phyloP scores from a whole-genome alignment of 2,113 vertebrate genomes.

The Drymodes brunneopygia region DNA sequence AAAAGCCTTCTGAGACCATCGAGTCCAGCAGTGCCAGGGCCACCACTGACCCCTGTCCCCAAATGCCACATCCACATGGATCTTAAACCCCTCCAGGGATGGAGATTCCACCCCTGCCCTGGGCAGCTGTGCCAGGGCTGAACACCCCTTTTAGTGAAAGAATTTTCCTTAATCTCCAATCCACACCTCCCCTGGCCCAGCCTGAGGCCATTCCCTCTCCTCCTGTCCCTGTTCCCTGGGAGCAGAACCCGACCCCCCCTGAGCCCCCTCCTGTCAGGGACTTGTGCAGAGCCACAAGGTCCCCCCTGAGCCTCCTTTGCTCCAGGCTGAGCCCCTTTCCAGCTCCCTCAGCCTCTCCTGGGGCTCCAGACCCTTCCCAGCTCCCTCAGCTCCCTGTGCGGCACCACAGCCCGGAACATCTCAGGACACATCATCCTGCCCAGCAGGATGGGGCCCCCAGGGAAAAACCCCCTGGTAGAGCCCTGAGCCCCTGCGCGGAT shows the following conservation, averaged over 20 bases:
- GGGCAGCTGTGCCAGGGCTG: neutral
- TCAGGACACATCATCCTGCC: neutral
- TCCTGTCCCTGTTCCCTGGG: neutral
- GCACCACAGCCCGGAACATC: neutral
- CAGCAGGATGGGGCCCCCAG: neutral
- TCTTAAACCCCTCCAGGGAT: neutral
- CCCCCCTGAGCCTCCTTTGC: neutral
- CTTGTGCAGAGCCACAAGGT: neutral
- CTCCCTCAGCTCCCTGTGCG: neutral
- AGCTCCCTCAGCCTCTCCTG: neutral
- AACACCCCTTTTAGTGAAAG: accelerated
- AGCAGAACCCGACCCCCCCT: neutral
- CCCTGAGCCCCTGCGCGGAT: neutral
- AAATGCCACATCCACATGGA: neutral
- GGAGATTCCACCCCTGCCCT: neutral
- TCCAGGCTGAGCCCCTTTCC: neutral
- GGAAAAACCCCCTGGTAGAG: neutral
- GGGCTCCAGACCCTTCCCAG: neutral
- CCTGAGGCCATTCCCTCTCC: neutral
- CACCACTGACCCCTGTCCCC: neutral
- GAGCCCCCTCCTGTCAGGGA: neutral
- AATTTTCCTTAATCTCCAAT: neutral
- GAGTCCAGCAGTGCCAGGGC: neutral
- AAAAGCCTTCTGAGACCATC: neutral
- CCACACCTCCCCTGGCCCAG: neutral